Base-by-base conservation (phyloP, 2,113 vertebrate species). In the Grammomys surdaster region DNA sequence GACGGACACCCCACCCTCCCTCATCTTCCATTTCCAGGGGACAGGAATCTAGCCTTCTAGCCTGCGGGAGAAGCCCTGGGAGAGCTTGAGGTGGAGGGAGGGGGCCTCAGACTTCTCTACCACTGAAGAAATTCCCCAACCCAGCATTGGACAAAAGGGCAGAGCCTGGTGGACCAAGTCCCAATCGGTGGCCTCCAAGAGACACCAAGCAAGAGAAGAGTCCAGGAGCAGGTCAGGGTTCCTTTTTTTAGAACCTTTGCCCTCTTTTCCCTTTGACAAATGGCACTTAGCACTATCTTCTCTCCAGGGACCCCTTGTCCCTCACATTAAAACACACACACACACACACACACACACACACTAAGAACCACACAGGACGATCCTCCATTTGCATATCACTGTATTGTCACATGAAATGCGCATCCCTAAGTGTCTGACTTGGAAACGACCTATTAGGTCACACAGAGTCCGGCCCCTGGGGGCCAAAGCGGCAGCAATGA, bases 381-480 rank as follows among this genome's bases (percentile, higher is more conserved):
- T 19, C 40, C 31, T 20, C 13, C 2, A 0, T 72, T 77, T 56
- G 80, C 73, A 80, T 26, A 3, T 46, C 67, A 31, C 90, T 97
- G 96, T 97, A 96, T 97, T 97, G 86, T 88, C 88, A n/a, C 92
- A 6, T 20, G 82, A 96, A 90, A 58, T 9, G 89, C 56, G 48
- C 31, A 40, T 85, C 67, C 54, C 1, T 40, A 33, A n/a, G 36
- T 1, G 2, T 67, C 11, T 87, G 86, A 88, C 92, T 90, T 90
- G 96, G 95, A 86, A 93, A 95, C 0, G 93, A 97, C 91, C 95
- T 92, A 93, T 88, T 60, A 94, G 97, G 95, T 94, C 97, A 89
- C 95, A 85, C 0, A 1, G 80, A 97, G 92, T 93, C 92, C 31
- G 28, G 97, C 95, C 97, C 96, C 95, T 95, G 75, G 87, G 97